phyloP scores from a whole-genome alignment of 2,113 vertebrate species.

The Nibea albiflora region DNA sequence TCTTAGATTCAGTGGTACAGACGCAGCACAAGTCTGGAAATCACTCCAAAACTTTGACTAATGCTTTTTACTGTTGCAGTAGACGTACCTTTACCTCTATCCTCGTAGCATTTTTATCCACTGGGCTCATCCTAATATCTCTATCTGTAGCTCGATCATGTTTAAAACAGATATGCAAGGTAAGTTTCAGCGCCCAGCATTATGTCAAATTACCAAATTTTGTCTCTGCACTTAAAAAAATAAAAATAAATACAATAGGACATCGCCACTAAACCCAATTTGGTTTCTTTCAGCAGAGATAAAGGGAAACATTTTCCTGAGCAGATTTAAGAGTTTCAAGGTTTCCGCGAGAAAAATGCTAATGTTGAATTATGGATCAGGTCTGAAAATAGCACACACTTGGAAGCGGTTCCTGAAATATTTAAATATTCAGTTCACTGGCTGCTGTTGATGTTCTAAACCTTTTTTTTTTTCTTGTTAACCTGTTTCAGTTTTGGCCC shows the following conservation, averaged over 20 bases:
- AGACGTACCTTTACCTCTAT: background rate
- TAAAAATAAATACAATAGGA: too few species aligned
- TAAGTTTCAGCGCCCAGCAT: background rate
- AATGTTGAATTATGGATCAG: conserved; percentile 84
- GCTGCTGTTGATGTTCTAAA: conserved; percentile 72
- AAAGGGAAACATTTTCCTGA: conserved; percentile 57
- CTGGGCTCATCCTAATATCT: background rate
- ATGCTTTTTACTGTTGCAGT: background rate
- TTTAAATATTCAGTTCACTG: conserved; percentile 81
- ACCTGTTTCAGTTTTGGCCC: conserved; percentile 58
- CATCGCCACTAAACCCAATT: background rate
- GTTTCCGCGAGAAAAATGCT: conserved; percentile 78
- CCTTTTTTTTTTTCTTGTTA: conserved; percentile 52
- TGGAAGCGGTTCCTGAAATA: conserved; percentile 83
- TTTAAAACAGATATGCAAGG: background rate
- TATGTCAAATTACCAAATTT: conserved; percentile 12
- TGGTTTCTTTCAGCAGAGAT: conserved; percentile 32
- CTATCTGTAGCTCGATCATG: too few species aligned
- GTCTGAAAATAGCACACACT: conserved; percentile 84
- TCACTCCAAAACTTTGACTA: background rate
- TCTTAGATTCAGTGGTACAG: too few species aligned
- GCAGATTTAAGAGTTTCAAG: conserved; percentile 65
- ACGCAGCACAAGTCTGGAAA: too few species aligned
- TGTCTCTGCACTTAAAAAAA: background rate
- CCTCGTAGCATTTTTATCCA: background rate